Conservation (phyloP, 1,140 invertebrate genomes). For the Polypedilum pembai region DNA sequence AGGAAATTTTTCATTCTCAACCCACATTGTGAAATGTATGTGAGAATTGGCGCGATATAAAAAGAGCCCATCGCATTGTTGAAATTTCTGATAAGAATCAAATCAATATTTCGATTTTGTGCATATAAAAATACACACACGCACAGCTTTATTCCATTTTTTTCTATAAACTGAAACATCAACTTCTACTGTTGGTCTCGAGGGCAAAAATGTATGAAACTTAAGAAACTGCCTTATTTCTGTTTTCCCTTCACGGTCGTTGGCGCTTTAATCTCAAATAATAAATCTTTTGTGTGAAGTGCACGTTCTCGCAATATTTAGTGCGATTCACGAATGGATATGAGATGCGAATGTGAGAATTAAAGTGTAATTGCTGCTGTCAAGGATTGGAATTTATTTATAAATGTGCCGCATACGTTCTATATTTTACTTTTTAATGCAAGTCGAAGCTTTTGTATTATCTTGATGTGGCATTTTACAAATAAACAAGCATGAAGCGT, state of each 20-base stretch:
- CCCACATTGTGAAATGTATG: too few species aligned
- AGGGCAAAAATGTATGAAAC: not conserved
- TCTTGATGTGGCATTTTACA: too few species aligned
- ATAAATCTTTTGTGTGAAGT: not conserved
- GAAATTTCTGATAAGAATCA: constrained; percentile 1
- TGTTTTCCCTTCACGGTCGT: not conserved
- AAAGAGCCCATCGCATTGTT: not conserved
- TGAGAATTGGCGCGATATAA: too few species aligned
- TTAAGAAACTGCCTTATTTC: not conserved
- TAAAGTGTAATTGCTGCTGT: too few species aligned
- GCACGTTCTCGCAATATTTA: constrained; percentile 2
- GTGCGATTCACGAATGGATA: too few species aligned
- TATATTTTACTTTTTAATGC: too few species aligned
- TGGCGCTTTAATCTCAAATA: constrained; percentile 3
- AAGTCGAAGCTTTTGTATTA: too few species aligned
- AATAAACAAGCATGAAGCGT: too few species aligned
- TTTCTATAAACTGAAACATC: not conserved
- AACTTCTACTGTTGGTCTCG: not conserved
- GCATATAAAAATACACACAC: not conserved
- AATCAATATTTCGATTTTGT: not conserved
- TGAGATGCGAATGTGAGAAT: too few species aligned
- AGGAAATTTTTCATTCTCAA: too few species aligned
- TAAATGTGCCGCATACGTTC: too few species aligned
- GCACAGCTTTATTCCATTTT: not conserved
- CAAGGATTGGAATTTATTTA: too few species aligned